A percentile compares a stretch with the other conserved stretches of the same genome.
phyloP scores from a whole-genome alignment of 2,797 vertebrate genomes.

The Eulemur rubriventer region DNA sequence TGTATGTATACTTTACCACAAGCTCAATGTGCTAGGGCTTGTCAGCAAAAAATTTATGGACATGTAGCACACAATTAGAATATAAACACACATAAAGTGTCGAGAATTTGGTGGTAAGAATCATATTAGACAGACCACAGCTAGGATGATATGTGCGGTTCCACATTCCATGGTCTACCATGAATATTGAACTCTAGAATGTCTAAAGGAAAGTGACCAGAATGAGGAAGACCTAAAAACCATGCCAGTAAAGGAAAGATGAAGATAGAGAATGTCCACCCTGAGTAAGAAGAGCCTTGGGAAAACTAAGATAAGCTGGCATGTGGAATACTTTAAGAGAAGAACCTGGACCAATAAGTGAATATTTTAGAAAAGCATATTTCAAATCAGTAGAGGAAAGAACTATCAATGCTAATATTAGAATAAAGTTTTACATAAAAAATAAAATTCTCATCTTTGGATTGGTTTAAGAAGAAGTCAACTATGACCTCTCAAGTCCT shows the following conservation, averaged over 20 bases:
- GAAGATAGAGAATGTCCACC: background rate
- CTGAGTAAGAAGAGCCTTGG: background rate
- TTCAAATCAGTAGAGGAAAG: background rate
- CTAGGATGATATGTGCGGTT: background rate
- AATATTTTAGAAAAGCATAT: background rate
- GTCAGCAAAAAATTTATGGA: background rate
- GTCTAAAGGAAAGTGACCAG: background rate
- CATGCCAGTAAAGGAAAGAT: background rate
- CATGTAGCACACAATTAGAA: background rate
- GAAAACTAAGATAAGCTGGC: background rate
- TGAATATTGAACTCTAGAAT: background rate
- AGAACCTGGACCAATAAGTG: background rate
- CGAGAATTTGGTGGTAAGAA: background rate
- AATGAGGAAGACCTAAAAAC: background rate
- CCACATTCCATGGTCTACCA: background rate
- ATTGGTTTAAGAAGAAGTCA: background rate
- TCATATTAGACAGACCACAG: background rate
- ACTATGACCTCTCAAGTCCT: background rate
- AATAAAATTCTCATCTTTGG: background rate
- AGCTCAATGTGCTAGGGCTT: background rate
- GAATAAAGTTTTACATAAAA: background rate
- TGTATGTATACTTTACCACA: background rate
- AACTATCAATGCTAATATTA: background rate
- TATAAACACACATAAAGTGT: background rate
- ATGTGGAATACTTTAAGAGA: background rate